A percentile compares a stretch with the other conserved stretches of the same genome.
Evolutionary conservation across 2,888 invertebrate genomes (phyloP).

Genomic region (Phortica okadai): DNA sequence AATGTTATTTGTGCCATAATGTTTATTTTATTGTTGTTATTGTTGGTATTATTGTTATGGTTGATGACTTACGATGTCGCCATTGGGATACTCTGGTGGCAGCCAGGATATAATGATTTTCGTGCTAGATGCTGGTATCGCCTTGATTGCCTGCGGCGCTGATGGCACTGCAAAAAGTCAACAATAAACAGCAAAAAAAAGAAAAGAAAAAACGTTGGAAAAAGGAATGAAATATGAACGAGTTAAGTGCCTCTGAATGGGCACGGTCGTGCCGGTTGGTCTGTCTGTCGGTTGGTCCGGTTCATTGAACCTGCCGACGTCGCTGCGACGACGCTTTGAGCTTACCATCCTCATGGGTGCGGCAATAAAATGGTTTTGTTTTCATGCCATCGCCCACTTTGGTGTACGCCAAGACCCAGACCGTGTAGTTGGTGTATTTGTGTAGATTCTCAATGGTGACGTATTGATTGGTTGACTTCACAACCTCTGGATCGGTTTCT

Average conservation of each 20-base stretch:
- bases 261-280: constrained; percentile 1
- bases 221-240: background rate
- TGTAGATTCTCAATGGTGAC: constrained; percentile 83
- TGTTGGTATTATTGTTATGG: background rate
- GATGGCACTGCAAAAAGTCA: constrained; percentile 84
- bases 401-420: constrained; percentile 92
- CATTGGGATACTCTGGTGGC: constrained; percentile 90
- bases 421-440: constrained; percentile 94
- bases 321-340: constrained; percentile 26
- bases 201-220: background rate
- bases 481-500: constrained; percentile 86
- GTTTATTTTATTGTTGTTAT: background rate
- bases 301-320: constrained; percentile 61
- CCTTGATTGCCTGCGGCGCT: constrained; percentile 93
- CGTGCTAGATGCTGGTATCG: constrained; percentile 89
- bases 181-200: constrained; percentile 20
- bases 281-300: constrained; percentile 55
- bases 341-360: constrained; percentile 92
- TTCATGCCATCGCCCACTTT: constrained; percentile 92
- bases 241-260: background rate
- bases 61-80: constrained; percentile 81
- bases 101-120: constrained; percentile 94
- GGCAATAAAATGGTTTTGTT: constrained; percentile 89
- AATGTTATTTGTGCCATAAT: background rate
- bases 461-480: constrained; percentile 80